These are phyloP conservation scores for Acromyrmex heyeri DNA, from an alignment of 1,140 invertebrate species.

Conservation along the genomic window DNA sequence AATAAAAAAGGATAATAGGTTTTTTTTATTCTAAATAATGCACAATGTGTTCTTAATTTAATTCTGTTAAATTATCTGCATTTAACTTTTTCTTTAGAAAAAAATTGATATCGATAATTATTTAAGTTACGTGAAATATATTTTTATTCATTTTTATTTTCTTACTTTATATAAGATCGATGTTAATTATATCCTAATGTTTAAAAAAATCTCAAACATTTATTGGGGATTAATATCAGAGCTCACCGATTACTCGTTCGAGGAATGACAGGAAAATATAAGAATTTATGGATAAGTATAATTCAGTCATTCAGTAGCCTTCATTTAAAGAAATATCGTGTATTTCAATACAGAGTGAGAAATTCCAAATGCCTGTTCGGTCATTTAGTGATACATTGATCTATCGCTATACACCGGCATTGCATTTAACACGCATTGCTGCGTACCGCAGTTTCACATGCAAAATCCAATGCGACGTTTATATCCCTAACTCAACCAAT, in stretches of 20 bases:
- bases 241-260: not conserved
- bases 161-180: not conserved
- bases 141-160: conserved; percentile 8
- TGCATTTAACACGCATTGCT: not conserved
- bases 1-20: not conserved
- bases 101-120: conserved; percentile 7
- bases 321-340: conserved; percentile 45
- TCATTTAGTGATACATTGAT: not conserved
- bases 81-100: not conserved
- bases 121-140: not conserved
- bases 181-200: not conserved
- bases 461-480: not conserved
- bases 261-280: not conserved
- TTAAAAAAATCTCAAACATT: not conserved
- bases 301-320: not conserved
- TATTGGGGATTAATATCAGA: not conserved
- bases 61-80: not conserved
- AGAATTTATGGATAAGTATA: conserved; percentile 1
- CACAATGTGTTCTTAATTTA: not conserved
- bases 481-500: not conserved
- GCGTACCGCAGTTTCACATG: not conserved
- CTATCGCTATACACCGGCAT: not conserved
- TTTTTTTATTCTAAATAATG: not conserved
- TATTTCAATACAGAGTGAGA: conserved; percentile 46
- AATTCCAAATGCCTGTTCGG: not conserved